Percentiles rank a stretch among this genome's conserved stretches.
Conservation (phyloP, 2,113 vertebrate species). For the Carassius auratus region DNA sequence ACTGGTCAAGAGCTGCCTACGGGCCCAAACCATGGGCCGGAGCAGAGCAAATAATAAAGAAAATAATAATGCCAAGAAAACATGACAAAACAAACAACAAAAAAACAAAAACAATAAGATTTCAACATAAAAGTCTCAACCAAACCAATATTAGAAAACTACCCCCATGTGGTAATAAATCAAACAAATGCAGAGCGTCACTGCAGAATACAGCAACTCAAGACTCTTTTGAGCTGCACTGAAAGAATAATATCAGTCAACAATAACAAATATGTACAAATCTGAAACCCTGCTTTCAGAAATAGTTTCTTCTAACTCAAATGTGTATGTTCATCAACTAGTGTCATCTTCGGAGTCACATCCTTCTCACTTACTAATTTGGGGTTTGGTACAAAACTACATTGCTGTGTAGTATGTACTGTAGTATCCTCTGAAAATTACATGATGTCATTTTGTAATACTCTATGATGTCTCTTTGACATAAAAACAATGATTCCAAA, state of each 20-base stretch:
- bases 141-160: neutral
- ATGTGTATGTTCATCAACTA: neutral
- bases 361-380: neutral
- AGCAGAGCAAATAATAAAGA: slow-evolving; percentile 79
- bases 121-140: slow-evolving; percentile 35
- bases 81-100: slow-evolving; percentile 28
- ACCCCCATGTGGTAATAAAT: neutral
- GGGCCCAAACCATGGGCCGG: slow-evolving; percentile 76
- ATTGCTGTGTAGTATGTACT: no score
- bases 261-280: no score
- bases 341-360: neutral
- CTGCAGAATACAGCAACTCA: neutral
- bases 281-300: neutral
- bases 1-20: slow-evolving; percentile 89
- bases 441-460: no score
- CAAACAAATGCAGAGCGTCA: neutral
- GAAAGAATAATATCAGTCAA: no score
- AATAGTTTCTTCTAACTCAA: neutral
- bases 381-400: neutral
- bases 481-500: neutral
- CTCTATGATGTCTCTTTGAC: neutral
- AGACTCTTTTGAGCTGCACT: neutral
- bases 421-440: neutral
- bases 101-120: slow-evolving; percentile 30
- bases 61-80: slow-evolving; percentile 74